These are phyloP conservation scores for Protonemura montana DNA, from an alignment of 2,888 invertebrate species.

Conservation along the genomic window DNA sequence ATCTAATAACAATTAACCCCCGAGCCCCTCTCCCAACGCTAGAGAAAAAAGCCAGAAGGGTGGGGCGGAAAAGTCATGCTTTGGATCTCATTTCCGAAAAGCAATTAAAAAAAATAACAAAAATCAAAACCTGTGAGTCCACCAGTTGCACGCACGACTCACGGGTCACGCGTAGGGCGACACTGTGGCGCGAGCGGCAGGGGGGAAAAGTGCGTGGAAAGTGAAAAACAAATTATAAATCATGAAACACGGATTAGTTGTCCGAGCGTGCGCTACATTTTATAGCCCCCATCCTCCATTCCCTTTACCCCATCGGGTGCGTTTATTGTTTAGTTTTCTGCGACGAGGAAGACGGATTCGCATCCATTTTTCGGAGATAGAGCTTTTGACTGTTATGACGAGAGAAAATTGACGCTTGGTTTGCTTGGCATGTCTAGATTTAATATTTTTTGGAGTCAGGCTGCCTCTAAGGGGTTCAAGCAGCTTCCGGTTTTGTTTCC, in stretches of 20 bases:
- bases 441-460: too few species aligned
- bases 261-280: background rate
- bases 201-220: background rate
- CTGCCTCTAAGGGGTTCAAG: too few species aligned
- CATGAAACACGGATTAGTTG: background rate
- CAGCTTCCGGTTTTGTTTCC: too few species aligned
- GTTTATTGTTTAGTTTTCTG: background rate
- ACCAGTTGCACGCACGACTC: slow-evolving; percentile 12
- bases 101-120: background rate
- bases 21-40: background rate
- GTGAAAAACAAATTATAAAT: slow-evolving; percentile 3
- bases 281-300: background rate
- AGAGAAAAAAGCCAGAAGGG: background rate
- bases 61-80: background rate
- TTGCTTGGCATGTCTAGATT: too few species aligned
- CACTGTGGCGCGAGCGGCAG: background rate
- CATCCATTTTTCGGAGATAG: too few species aligned
- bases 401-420: too few species aligned
- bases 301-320: background rate
- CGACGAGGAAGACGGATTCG: too few species aligned
- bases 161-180: too few species aligned
- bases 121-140: too few species aligned
- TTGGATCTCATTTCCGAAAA: background rate
- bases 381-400: too few species aligned
- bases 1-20: background rate